phyloP scores from a whole-genome alignment of 1,140 invertebrate genomes.

The Macrobrachium nipponense region DNA sequence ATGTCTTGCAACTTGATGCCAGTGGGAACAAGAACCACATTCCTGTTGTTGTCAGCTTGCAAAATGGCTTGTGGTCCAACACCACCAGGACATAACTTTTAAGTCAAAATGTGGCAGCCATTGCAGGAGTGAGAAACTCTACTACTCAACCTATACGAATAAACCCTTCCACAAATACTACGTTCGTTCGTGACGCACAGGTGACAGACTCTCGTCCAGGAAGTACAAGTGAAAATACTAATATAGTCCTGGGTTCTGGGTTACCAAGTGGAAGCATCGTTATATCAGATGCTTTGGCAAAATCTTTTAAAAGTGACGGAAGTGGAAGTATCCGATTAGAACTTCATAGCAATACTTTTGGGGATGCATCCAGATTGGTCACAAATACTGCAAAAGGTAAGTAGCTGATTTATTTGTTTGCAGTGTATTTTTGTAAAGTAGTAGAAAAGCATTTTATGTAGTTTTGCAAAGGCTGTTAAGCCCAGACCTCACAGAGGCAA shows the following conservation, averaged over 20 bases:
- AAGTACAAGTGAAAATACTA: slow-evolving; percentile 39
- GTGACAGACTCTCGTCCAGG: slow-evolving; percentile 53
- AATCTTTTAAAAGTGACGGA: slow-evolving; percentile 59
- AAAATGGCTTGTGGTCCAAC: slow-evolving; percentile 62
- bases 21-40: slow-evolving; percentile 64
- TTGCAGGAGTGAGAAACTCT: slow-evolving; percentile 60
- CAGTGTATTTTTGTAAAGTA: neutral
- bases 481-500: too few relatives aligned
- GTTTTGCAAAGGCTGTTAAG: neutral
- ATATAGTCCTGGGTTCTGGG: slow-evolving; percentile 54
- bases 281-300: slow-evolving; percentile 57
- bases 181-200: slow-evolving; percentile 50
- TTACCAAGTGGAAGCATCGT: slow-evolving; percentile 56
- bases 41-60: slow-evolving; percentile 64
- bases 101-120: slow-evolving; percentile 60
- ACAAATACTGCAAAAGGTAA: slow-evolving; percentile 57
- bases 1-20: slow-evolving; percentile 62
- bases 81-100: slow-evolving; percentile 61
- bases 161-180: slow-evolving; percentile 56
- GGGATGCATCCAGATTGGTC: slow-evolving; percentile 53
- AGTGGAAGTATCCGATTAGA: slow-evolving; percentile 60
- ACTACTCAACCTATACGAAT: slow-evolving; percentile 60
- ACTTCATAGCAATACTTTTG: slow-evolving; percentile 54
- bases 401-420: slow-evolving; percentile 2
- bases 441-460: neutral